A percentile compares a stretch with the other conserved stretches of the same genome.
Conservation (phyloP, 2,797 vertebrate genomes). For the Microhierax caerulescens region DNA sequence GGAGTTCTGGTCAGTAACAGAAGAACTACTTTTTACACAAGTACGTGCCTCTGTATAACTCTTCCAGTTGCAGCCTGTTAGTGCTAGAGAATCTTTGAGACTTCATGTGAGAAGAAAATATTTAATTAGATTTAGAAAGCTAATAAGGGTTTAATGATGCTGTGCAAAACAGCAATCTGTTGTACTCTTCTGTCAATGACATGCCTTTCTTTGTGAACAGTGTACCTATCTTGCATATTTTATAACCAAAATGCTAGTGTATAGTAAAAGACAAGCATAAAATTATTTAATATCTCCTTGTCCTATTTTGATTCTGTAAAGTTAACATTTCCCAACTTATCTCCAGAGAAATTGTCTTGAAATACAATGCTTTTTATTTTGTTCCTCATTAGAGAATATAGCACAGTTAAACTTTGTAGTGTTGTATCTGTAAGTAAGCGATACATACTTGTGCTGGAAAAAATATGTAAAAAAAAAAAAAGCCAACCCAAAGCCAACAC, state of each 20-base stretch:
- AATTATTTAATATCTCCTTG: slow-evolving; percentile 15
- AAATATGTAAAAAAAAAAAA: not conserved
- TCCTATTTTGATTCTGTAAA: no score
- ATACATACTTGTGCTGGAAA: not conserved
- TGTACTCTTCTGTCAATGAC: not conserved
- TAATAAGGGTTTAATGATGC: not conserved
- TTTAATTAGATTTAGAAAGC: not conserved
- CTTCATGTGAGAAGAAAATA: not conserved
- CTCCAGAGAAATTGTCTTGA: not conserved
- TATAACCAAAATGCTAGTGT: not conserved
- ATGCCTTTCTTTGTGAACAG: not conserved
- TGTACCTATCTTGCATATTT: not conserved
- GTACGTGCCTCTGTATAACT: not conserved
- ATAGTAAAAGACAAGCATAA: not conserved
- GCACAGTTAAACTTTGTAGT: not conserved
- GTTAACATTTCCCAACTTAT: not conserved
- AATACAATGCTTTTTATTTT: slow-evolving; percentile 45
- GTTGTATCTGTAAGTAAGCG: not conserved
- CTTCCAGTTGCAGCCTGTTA: not conserved
- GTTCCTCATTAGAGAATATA: slow-evolving; percentile 16
- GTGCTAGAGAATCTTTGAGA: not conserved
- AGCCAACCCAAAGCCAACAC: no score
- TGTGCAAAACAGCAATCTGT: not conserved
- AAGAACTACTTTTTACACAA: not conserved
- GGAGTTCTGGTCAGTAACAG: not conserved